A percentile compares a stretch with the other conserved stretches of the same genome.
Conservation (phyloP, 2,797 vertebrate species). For the Arctocebus calabarensis region DNA sequence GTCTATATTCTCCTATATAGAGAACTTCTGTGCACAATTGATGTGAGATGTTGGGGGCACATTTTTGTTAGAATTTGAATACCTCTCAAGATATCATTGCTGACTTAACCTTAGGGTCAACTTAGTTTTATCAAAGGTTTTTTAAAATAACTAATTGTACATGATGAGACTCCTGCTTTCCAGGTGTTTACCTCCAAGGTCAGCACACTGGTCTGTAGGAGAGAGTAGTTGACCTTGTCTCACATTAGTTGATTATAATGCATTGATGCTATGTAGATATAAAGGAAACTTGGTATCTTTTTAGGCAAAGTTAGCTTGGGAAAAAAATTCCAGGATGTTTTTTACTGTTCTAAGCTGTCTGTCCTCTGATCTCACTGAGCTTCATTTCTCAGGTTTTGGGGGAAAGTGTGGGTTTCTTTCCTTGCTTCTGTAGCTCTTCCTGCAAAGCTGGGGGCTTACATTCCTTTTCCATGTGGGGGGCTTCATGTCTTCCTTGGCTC, state of each 20-base stretch:
- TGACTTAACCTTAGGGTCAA: constrained; percentile 25
- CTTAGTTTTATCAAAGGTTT: constrained; percentile 32
- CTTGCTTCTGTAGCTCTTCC: constrained; percentile 5
- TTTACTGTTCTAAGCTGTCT: constrained; percentile 6
- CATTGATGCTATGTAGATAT: not conserved
- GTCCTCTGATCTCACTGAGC: not conserved
- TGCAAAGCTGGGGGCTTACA: not conserved
- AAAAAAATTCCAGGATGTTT: constrained; percentile 26
- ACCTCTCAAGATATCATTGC: not conserved
- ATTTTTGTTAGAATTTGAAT: constrained; percentile 53
- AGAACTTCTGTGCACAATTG: constrained; percentile 14
- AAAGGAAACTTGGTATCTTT: constrained; percentile 28
- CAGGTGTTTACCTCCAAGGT: not conserved
- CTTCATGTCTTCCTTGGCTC: not conserved
- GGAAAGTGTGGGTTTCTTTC: not conserved
- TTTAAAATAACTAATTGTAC: not conserved
- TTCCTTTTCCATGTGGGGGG: not conserved
- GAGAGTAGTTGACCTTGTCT: constrained; percentile 11
- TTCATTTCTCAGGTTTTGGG: not conserved
- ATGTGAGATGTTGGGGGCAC: constrained; percentile 20
- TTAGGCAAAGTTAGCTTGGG: constrained; percentile 26
- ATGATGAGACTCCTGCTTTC: not conserved
- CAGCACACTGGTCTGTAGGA: not conserved
- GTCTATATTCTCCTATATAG: constrained; percentile 34
- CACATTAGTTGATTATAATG: not conserved